Evolutionary conservation across 2,797 vertebrate species (phyloP).

Genomic region (Arnoldichthys spilopterus): DNA sequence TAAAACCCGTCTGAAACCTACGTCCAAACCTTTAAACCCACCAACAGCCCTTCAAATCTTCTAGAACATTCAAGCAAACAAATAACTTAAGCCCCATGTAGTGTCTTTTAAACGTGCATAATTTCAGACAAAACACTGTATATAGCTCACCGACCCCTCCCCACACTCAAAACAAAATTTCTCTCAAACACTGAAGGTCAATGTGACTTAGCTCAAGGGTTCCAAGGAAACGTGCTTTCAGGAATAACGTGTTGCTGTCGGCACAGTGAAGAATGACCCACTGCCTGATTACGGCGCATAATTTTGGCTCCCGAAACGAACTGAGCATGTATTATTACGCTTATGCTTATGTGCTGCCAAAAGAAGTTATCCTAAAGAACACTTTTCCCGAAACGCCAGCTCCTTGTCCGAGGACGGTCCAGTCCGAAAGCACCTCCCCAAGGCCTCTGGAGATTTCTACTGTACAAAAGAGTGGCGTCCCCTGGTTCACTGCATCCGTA

Average conservation of each 20-base stretch:
- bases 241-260: background rate
- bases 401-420: background rate
- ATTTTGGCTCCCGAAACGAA: background rate
- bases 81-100: slow-evolving; percentile 14
- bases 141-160: background rate
- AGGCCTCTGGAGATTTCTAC: background rate
- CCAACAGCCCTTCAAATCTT: background rate
- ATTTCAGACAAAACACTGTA: background rate
- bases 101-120: slow-evolving; percentile 13
- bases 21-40: background rate
- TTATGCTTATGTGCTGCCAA: background rate
- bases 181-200: background rate
- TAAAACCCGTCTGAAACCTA: no score
- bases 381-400: background rate
- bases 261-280: no score
- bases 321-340: background rate
- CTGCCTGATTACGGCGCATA: background rate
- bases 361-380: background rate
- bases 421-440: slow-evolving; percentile 33
- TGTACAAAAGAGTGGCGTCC: background rate
- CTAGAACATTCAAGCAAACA: background rate
- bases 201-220: background rate
- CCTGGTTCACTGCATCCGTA: background rate
- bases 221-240: background rate
- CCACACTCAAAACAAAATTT: background rate